Evolutionary conservation across 2,888 invertebrate species (phyloP).

Genomic region (Leptinotarsa peninsularis): DNA sequence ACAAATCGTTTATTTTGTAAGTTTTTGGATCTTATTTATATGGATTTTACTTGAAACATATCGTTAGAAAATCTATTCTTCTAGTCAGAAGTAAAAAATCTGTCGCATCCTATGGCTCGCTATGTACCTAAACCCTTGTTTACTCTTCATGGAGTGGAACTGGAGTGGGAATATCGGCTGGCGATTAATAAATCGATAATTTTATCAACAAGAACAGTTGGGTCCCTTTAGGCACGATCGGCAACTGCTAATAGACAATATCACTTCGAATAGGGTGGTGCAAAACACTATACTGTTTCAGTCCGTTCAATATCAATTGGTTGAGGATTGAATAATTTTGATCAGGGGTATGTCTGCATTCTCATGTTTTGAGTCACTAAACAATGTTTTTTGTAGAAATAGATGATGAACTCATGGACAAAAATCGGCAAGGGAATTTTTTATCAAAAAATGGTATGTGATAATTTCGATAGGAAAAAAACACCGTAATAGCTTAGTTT

Average conservation of each 20-base stretch:
- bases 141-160: constrained; percentile 5
- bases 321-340: not conserved
- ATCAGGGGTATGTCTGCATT: not conserved
- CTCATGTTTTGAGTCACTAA: too few species aligned
- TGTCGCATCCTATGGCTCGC: not conserved
- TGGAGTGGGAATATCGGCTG: not conserved
- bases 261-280: constrained; percentile 5
- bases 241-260: not conserved
- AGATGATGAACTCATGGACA: too few species aligned
- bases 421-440: too few species aligned
- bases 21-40: too few species aligned
- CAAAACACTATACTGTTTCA: not conserved
- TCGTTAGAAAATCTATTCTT: too few species aligned
- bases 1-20: too few species aligned
- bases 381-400: too few species aligned
- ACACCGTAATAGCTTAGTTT: too few species aligned
- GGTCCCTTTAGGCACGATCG: not conserved
- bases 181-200: constrained; percentile 12
- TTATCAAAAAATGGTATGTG: too few species aligned
- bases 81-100: too few species aligned
- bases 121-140: not conserved
- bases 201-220: constrained; percentile 14
- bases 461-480: too few species aligned
- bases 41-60: too few species aligned
- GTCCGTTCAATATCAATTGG: not conserved